Base-by-base conservation (phyloP, 2,888 invertebrate genomes). In the Ochropleura plecta region DNA sequence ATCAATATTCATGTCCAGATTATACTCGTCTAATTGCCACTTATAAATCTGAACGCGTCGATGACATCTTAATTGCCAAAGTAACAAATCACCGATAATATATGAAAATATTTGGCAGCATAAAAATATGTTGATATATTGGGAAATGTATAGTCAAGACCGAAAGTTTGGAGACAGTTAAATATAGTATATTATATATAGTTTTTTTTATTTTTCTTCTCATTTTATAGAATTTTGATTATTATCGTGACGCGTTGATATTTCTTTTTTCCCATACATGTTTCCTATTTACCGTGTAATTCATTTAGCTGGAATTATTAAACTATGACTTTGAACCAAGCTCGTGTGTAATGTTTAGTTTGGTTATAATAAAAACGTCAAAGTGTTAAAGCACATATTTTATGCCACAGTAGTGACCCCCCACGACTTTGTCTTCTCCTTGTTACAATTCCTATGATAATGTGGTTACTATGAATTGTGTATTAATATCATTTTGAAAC, bases 51-150 rank as follows among this genome's bases (percentile, higher is more conserved):
- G 89, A 92, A 92, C 91, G 90, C 92, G 87, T 89, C 92, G 94
- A 93, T 94, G 95, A 95, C 95, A 94, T 95, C 95, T 96, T 95
- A 95, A 96, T 96, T 95, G 94, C 92, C 82, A 88, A 87, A 84
- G 88, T 92, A 91, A 95, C 94, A 94, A 95, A 95, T 95, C 92
- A 93, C 92, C 72, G 87, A 86, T 91, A 89, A 91, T 88, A 89
- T 88, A 89, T 79, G 85, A 91, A 91, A 92, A 91, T 91, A 90
- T 92, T 92, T 91, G 90, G 88, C 89, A 88, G 81, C 71, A 79
- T 75, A 81, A 72, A 82, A 81, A 78, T 80, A 79, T 75, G 69
- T 79, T 77, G 73, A 73, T 81, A 75, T 70, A 79, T 78, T 80
- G 73, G 49, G 48, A 70, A 78, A 42, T 66, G 46, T 70, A 42